These are phyloP conservation scores for Grapholita molesta DNA, from an alignment of 1,140 invertebrate genomes.

Conservation along the genomic window DNA sequence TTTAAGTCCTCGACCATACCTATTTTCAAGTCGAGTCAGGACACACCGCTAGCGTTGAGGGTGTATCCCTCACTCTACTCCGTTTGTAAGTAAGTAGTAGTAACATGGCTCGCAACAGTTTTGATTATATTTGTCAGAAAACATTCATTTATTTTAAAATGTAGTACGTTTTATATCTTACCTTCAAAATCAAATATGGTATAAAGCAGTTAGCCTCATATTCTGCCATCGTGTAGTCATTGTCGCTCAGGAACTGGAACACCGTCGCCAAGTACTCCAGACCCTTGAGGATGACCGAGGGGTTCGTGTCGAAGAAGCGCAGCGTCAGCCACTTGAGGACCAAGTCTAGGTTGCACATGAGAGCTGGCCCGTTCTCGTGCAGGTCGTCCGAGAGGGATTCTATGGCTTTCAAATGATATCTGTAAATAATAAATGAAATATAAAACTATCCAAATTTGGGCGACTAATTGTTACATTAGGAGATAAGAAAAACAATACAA, in stretches of 20 bases:
- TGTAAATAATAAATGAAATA: constrained; percentile 66
- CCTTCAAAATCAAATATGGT: constrained; percentile 95
- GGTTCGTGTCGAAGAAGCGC: constrained; percentile 98
- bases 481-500: too few relatives aligned
- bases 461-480: too few relatives aligned
- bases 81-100: too few relatives aligned
- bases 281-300: constrained; percentile 96
- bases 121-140: too few relatives aligned
- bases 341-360: constrained; percentile 95
- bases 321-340: constrained; percentile 98
- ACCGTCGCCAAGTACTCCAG: constrained; percentile 93
- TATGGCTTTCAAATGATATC: constrained; percentile 97
- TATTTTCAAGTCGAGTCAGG: too few relatives aligned
- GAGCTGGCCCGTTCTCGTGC: constrained; percentile 85
- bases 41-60: too few relatives aligned
- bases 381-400: constrained; percentile 93
- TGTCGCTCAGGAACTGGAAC: constrained; percentile 88
- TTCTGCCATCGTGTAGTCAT: constrained; percentile 92
- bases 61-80: too few relatives aligned
- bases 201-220: constrained; percentile 96
- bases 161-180: too few relatives aligned
- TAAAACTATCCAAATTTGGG: too few relatives aligned
- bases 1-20: too few relatives aligned
- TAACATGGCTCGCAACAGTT: too few relatives aligned
- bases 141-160: too few relatives aligned